Base-by-base conservation (phyloP, 2,888 invertebrate species). In the Eupithecia tripunctaria region DNA sequence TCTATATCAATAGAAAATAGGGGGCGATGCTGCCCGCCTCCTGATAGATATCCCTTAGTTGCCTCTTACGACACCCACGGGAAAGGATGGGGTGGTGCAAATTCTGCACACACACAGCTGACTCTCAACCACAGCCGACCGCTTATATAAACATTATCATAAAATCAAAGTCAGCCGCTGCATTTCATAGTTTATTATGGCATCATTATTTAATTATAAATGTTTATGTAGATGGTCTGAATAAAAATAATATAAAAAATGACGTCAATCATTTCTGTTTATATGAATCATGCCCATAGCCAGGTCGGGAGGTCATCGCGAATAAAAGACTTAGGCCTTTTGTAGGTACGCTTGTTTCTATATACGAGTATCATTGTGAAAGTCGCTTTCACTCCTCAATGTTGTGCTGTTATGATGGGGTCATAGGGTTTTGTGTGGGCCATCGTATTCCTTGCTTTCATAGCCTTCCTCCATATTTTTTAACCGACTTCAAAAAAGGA, bases 331-430 rank as follows among this genome's bases (percentile, higher is more conserved):
- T 81, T 81, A 81, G 76, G 80, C 78, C 85, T 84, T 87, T 89
- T 90, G 86, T 88, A 78, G 79, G 79, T 80, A 83, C 84, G 86
- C 88, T 84, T 80, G 82, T 84, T 51, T 47, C 36, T 62, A 36
- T 63, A 43, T 63, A 29, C n/a, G n/a, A 29, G 29, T 29, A 63
- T 69, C 59, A 69, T 63, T 80, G 87, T 87, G 91, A 92, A 91
- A 91, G 91, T 84, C 14, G 86, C 92, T 91, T 92, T 92, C 92
- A 64, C 72, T 84, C 89, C 86, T 68, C 81, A 71, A 84, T 86
- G 81, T 84, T 82, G 86, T 86, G 82, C 87, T 84, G 82, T 85
- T 86, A 80, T 82, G 82, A 21, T 32, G 36, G 79, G 88, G 89
- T 89, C 88, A 87, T 84, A 89, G 89, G 89, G 87, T 81, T 82